Evolutionary conservation across 2,797 vertebrate genomes (phyloP).

Genomic region (Rhinella marina): DNA sequence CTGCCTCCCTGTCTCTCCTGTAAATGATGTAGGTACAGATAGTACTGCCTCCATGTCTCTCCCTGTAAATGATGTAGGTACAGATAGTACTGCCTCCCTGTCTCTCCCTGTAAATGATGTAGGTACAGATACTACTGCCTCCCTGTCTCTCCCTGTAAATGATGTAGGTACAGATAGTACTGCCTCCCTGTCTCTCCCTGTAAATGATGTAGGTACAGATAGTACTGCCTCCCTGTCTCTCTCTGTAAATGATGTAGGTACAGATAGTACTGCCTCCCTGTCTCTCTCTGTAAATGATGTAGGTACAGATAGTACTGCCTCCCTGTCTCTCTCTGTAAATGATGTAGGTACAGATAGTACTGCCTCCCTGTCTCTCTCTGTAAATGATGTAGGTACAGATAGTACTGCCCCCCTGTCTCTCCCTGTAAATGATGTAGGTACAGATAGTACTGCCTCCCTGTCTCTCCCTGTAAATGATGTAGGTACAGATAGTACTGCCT

Average conservation of each 20-base stretch:
- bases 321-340: not conserved
- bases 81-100: not conserved
- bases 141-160: not conserved
- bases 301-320: not conserved
- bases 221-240: no score
- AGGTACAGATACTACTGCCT: not conserved
- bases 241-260: no score
- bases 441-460: no score
- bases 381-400: not conserved
- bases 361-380: not conserved
- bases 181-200: no score
- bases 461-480: no score
- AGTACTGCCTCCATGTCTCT: no score
- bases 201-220: no score
- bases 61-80: no score
- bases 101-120: not conserved
- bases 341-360: not conserved
- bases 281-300: no score
- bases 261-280: not conserved
- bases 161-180: no score
- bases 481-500: no score
- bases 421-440: no score
- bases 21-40: not conserved
- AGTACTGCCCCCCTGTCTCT: not conserved
- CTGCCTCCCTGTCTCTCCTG: not conserved